Base-by-base conservation (phyloP, 2,113 vertebrate species). In the Tragelaphus scriptus region DNA sequence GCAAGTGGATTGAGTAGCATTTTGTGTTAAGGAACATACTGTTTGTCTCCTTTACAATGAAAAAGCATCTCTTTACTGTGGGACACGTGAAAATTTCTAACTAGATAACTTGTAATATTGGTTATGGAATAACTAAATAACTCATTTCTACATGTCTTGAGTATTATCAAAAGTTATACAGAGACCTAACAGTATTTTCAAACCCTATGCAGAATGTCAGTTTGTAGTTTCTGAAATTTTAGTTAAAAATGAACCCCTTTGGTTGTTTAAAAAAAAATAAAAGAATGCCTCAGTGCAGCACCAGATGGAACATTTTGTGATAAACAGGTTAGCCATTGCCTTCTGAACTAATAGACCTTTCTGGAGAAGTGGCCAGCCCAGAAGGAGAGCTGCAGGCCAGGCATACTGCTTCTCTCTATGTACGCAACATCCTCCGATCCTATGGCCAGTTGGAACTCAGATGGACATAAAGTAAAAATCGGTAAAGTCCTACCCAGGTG, bases 241-340 rank as follows among this genome's bases (percentile, higher is more conserved):
- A 90, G 58, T 81, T 95, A 92, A 90, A 94, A 96, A 90, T n/a
- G 23, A 92, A 92, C 44, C 44, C 47, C 25, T 96, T 96, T 1
- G 25, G 19, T 82, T 93, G 68, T 94, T 96, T 47, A 84, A 86
- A n/a, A 90, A 82, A 44, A 44, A 51, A 81, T 88, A 36, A 91
- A 89, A 91, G 16, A 77, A 65, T 47, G 30, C 5, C 53, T 84
- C 77, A 25, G 15, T 85, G 15, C 7, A 51, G 55, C 47, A 94
- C 40, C 96, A 94, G 53, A 88, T 68, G 56, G 88, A 90, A 36
- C n/a, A 26, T 94, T 95, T 80, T 97, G 23, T 71, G 40, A 19
- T 85, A 92, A 93, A 55, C 92, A 71, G 85, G 79, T 92, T 95
- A 88, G 75, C 90, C 28, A 58, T 58, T 59, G 55, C 82, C 81